Conservation (phyloP, 2,797 vertebrate genomes). For the Chelmon rostratus region DNA sequence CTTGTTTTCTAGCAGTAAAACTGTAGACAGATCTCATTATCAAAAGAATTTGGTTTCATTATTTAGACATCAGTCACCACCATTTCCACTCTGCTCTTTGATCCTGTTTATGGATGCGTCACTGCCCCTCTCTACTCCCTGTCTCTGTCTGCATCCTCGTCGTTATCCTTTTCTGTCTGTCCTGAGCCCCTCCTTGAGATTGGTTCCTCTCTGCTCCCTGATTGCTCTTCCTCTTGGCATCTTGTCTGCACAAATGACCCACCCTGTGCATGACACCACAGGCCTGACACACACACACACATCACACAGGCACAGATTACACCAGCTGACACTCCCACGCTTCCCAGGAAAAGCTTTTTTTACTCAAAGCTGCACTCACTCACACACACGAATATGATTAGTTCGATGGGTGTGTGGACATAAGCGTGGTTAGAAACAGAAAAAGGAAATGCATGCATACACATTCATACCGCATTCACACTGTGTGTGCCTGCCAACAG, state of each 20-base stretch:
- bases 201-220: constrained; percentile 73
- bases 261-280: constrained; percentile 80
- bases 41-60: constrained; percentile 20
- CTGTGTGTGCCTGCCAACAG: constrained; percentile 68
- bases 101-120: constrained; percentile 61
- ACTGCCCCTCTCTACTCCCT: constrained; percentile 38
- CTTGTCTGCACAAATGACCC: constrained; percentile 64
- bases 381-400: constrained; percentile 52
- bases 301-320: constrained; percentile 11
- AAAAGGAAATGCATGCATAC: constrained; percentile 24
- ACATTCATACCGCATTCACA: constrained; percentile 50
- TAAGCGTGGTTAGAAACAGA: constrained; percentile 64
- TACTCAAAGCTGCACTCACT: constrained; percentile 47
- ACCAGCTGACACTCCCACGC: constrained; percentile 44
- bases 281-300: constrained; percentile 37
- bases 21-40: not conserved
- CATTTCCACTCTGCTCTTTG: constrained; percentile 52
- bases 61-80: constrained; percentile 30
- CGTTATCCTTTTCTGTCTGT: constrained; percentile 60
- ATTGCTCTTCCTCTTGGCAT: constrained; percentile 87
- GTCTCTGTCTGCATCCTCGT: constrained; percentile 64
- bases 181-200: constrained; percentile 65
- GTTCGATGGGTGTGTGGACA: constrained; percentile 61
- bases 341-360: constrained; percentile 48
- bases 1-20: not conserved